Conservation (phyloP, 2,113 vertebrate genomes). For the Terrapene triunguis region DNA sequence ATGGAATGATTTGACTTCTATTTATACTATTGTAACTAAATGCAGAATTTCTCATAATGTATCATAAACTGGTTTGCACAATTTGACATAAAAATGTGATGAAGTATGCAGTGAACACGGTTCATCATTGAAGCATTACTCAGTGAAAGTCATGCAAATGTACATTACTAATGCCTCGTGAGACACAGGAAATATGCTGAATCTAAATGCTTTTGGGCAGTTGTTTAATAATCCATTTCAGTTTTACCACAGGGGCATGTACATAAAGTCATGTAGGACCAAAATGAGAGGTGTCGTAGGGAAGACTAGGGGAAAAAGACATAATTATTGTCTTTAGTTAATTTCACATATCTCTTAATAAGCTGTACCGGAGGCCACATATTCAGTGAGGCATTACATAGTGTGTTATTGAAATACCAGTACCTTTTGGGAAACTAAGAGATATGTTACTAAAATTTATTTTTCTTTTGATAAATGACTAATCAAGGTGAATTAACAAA, state of each 20-base stretch:
- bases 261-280: constrained; percentile 36
- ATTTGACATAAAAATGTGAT: constrained; percentile 49
- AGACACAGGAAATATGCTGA: constrained; percentile 11
- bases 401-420: constrained; percentile 14
- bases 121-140: not conserved
- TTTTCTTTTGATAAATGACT: constrained; percentile 35
- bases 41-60: constrained; percentile 12
- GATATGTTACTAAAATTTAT: constrained; percentile 26
- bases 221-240: not conserved
- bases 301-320: not conserved
- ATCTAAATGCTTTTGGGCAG: not conserved
- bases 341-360: not conserved
- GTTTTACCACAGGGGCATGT: constrained; percentile 17
- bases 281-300: not conserved
- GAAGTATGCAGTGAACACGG: constrained; percentile 4
- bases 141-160: not conserved
- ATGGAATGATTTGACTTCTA: constrained; percentile 15
- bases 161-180: not conserved
- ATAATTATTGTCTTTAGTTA: not conserved
- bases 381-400: not conserved
- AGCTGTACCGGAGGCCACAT: not conserved
- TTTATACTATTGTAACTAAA: constrained; percentile 25
- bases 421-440: constrained; percentile 24
- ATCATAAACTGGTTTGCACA: constrained; percentile 49
- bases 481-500: constrained; percentile 15